Evolutionary conservation across 2,888 invertebrate species (phyloP).

Genomic region (Drosophila prostipennis): DNA sequence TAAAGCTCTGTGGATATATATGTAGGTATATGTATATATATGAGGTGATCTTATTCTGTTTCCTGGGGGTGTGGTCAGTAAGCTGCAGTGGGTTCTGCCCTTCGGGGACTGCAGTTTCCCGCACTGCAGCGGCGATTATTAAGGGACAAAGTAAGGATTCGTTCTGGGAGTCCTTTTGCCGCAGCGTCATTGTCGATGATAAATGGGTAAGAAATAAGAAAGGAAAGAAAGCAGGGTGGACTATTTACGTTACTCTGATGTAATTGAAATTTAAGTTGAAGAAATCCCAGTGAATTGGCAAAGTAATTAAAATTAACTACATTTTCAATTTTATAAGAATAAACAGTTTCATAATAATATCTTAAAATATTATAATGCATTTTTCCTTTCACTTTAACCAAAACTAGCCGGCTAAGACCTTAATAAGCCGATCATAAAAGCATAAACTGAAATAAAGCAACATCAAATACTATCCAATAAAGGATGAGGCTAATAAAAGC

Average conservation of each 20-base stretch:
- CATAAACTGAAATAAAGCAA: constrained; percentile 18
- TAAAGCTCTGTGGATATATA: constrained; percentile 63
- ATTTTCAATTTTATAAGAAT: too few relatives aligned
- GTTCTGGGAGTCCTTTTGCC: constrained; percentile 24
- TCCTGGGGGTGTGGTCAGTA: constrained; percentile 4
- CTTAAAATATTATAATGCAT: too few relatives aligned
- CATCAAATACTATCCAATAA: constrained; percentile 27
- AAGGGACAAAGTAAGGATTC: constrained; percentile 27
- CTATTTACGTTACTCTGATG: constrained; percentile 3
- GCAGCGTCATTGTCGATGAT: constrained; percentile 35
- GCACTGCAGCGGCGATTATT: constrained; percentile 24
- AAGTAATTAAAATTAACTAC: neutral
- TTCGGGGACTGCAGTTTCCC: constrained; percentile 28
- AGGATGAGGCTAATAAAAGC: constrained; percentile 29
- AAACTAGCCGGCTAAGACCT: constrained; percentile 3
- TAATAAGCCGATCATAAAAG: constrained; percentile 31
- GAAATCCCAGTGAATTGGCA: neutral
- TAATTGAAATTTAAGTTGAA: constrained; percentile 11
- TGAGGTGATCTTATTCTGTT: constrained; percentile 22
- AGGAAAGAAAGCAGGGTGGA: neutral
- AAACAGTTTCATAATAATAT: too few relatives aligned
- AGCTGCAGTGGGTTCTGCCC: neutral
- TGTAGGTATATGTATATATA: constrained; percentile 11
- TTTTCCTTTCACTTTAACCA: neutral
- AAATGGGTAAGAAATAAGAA: constrained; percentile 15